phyloP scores from a whole-genome alignment of 2,113 vertebrate genomes.

The Caloenas nicobarica region DNA sequence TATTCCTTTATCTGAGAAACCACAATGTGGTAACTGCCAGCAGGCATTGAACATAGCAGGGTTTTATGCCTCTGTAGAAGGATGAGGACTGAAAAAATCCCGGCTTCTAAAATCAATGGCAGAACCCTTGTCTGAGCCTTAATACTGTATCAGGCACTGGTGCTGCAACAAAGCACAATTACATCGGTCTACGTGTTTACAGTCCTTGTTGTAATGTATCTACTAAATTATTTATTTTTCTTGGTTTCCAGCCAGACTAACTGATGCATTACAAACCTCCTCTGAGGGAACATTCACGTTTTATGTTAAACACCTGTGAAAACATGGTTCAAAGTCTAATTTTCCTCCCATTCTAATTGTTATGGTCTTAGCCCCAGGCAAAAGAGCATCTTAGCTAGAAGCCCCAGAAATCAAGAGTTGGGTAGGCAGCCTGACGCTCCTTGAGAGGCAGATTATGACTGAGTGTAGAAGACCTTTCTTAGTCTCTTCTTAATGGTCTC shows the following conservation, averaged over 20 bases:
- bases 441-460: background rate
- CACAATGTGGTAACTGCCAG: background rate
- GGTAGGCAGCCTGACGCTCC: background rate
- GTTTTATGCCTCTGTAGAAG: background rate
- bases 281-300: background rate
- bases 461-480: background rate
- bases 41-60: background rate
- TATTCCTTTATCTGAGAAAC: conserved; percentile 8
- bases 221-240: background rate
- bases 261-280: background rate
- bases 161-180: background rate
- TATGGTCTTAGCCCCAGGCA: background rate
- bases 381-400: background rate
- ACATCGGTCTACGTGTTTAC: background rate
- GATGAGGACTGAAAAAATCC: background rate
- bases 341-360: background rate
- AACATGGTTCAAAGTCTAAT: background rate
- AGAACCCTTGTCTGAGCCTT: background rate
- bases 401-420: background rate
- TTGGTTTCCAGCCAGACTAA: background rate
- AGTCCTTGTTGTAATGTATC: background rate
- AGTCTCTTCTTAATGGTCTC: background rate
- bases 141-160: background rate
- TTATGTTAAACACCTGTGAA: background rate
- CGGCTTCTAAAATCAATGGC: background rate